Conservation (phyloP, 2,888 invertebrate genomes). For the Cloeon dipterum region DNA sequence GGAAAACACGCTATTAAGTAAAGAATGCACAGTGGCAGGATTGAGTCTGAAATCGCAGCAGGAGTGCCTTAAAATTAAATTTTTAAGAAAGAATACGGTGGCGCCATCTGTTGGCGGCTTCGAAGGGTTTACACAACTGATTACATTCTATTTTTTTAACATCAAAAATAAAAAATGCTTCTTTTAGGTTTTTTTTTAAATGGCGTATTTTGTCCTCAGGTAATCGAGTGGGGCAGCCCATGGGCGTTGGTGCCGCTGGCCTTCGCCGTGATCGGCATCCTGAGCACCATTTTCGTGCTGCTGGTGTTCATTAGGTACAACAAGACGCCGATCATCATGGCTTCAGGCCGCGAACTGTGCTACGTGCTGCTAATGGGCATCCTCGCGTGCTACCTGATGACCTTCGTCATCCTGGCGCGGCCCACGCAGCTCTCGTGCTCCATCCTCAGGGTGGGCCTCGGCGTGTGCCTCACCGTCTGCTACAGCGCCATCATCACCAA, state of each 20-base stretch:
- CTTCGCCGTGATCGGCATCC: slow-evolving; percentile 34
- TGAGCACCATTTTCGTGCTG: slow-evolving; percentile 33
- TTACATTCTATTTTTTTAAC: too few species aligned
- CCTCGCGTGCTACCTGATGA: slow-evolving; percentile 41
- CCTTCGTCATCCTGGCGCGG: slow-evolving; percentile 41
- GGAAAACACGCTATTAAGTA: too few species aligned
- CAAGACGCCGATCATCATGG: slow-evolving; percentile 49
- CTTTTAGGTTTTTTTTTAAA: too few species aligned
- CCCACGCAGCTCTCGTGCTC: slow-evolving; percentile 41
- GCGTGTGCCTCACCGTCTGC: slow-evolving; percentile 45
- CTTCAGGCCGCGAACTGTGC: slow-evolving; percentile 53
- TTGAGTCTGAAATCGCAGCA: too few species aligned
- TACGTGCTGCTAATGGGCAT: slow-evolving; percentile 50
- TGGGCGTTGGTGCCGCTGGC: slow-evolving; percentile 40
- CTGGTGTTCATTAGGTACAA: slow-evolving; percentile 33
- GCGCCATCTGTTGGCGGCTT: too few species aligned
- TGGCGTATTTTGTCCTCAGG: too few species aligned
- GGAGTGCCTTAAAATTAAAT: too few species aligned
- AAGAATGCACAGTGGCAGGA: too few species aligned
- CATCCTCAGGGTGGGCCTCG: slow-evolving; percentile 38
- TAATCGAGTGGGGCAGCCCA: slow-evolving; percentile 34
- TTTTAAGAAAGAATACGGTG: too few species aligned
- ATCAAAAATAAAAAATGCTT: too few species aligned
- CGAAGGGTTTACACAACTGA: too few species aligned
- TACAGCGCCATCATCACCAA: slow-evolving; percentile 55